Conservation (phyloP, 2,113 vertebrate genomes). For the Ptilorrhoa leucosticta region DNA sequence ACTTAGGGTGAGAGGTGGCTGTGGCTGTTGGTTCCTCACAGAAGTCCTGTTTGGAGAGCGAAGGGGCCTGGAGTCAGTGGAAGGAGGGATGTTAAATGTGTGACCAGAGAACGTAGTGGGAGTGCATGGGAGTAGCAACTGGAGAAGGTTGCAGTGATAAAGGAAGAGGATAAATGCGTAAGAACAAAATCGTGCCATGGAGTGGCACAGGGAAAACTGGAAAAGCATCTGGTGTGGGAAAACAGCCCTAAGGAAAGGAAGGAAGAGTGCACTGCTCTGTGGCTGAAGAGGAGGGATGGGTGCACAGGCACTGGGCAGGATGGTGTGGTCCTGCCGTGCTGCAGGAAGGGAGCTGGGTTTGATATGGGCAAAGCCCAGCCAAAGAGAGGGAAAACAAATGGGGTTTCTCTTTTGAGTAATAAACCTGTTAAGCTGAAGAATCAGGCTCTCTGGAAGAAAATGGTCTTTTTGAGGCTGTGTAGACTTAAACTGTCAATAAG, state of each 20-base stretch:
- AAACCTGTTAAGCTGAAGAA: neutral
- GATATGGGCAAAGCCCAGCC: fast-evolving
- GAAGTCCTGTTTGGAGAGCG: fast-evolving
- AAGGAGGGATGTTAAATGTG: neutral
- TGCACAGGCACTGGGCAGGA: neutral
- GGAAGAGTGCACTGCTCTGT: too few relatives aligned
- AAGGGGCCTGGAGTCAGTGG: neutral
- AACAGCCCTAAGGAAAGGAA: neutral
- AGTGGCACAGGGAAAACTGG: too few relatives aligned
- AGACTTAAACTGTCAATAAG: neutral
- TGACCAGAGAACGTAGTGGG: fast-evolving
- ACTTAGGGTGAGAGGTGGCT: neutral
- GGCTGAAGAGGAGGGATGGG: neutral
- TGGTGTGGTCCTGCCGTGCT: neutral
- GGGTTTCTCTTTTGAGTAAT: neutral
- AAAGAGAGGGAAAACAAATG: neutral
- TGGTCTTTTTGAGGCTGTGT: neutral
- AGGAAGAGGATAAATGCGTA: neutral
- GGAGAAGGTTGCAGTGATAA: fast-evolving
- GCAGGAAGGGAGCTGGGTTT: neutral
- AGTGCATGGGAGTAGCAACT: neutral
- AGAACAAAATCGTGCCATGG: fast-evolving
- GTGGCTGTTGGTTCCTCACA: neutral
- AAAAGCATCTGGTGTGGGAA: neutral
- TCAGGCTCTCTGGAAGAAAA: neutral